These are phyloP conservation scores for Luidia sarsii DNA, from an alignment of 53 echinoderm and acorn worm species.

Conservation along the genomic window DNA sequence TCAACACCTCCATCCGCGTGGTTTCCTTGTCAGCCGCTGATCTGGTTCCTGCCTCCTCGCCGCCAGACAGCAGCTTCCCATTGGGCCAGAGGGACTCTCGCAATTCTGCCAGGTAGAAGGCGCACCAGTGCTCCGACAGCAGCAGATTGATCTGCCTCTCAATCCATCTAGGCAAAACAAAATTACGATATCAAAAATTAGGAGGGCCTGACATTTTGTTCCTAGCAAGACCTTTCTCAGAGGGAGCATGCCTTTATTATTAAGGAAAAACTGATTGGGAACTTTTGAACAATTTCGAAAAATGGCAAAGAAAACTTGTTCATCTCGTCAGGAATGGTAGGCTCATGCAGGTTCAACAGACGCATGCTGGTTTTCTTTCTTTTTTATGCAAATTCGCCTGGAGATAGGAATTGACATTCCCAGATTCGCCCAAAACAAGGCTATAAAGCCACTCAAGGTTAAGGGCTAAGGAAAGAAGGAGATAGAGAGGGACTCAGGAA, in stretches of 20 bases:
- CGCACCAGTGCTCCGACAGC: slow-evolving; percentile 75
- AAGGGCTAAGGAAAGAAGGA: no score
- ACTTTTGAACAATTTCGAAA: no score
- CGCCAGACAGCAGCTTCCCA: slow-evolving; percentile 53
- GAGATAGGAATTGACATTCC: no score
- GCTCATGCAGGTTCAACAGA: neutral
- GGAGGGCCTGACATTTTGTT: no score
- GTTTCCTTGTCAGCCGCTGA: slow-evolving; percentile 49
- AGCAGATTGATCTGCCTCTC: slow-evolving; percentile 49
- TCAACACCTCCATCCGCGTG: slow-evolving; percentile 25
- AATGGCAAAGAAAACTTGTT: neutral
- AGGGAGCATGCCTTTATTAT: no score
- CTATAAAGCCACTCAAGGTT: no score
- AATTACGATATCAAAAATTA: no score
- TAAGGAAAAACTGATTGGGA: no score
- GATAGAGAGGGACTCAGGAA: no score
- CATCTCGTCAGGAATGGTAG: neutral
- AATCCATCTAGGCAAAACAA: slow-evolving; percentile 51
- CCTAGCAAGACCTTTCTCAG: no score
- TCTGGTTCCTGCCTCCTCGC: slow-evolving; percentile 8
- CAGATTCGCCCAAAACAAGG: no score
- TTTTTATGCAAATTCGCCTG: no score
- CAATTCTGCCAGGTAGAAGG: slow-evolving; percentile 78
- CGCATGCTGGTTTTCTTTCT: neutral
- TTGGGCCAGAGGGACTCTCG: slow-evolving; percentile 83